Conservation (phyloP, 37 sponge, comb jelly and placozoan genomes). For the Eunapius fragilis region DNA sequence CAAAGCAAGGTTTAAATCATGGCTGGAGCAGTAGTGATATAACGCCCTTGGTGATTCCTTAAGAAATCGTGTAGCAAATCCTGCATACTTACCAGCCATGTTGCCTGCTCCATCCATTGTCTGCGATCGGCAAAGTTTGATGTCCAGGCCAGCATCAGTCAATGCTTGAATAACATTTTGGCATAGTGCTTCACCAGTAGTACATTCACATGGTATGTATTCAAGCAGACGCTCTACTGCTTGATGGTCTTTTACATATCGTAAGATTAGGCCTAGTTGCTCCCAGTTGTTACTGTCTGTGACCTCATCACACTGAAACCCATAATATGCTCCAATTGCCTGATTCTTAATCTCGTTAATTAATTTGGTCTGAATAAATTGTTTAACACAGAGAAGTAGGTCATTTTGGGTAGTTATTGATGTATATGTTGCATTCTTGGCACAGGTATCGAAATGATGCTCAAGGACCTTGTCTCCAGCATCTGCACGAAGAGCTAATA, state of each 20-base stretch:
- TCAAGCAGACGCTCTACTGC: conserved; percentile 13
- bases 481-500: too few relatives aligned
- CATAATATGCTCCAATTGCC: too few relatives aligned
- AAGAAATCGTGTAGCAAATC: conserved; percentile 6
- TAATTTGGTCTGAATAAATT: too few relatives aligned
- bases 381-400: too few relatives aligned
- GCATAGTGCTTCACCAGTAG: conserved; percentile 22
- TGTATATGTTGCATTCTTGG: too few relatives aligned
- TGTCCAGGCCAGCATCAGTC: conserved; percentile 4
- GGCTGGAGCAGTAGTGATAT: conserved; percentile 50
- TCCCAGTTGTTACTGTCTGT: conserved; percentile 24
- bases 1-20: conserved; percentile 38
- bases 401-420: too few relatives aligned
- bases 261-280: conserved; percentile 24
- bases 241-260: conserved; percentile 33
- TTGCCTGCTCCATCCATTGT: conserved; percentile 51
- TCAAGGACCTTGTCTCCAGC: too few relatives aligned
- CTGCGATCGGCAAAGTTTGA: conserved; percentile 14
- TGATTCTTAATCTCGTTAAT: too few relatives aligned
- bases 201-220: conserved; percentile 3
- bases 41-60: neutral
- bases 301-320: conserved; percentile 6
- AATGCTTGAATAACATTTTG: neutral
- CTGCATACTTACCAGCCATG: conserved; percentile 19
- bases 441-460: too few relatives aligned